A percentile compares a stretch with the other conserved stretches of the same genome.
Evolutionary conservation across 2,113 vertebrate genomes (phyloP).

Genomic region (Stegostoma tigrinum): DNA sequence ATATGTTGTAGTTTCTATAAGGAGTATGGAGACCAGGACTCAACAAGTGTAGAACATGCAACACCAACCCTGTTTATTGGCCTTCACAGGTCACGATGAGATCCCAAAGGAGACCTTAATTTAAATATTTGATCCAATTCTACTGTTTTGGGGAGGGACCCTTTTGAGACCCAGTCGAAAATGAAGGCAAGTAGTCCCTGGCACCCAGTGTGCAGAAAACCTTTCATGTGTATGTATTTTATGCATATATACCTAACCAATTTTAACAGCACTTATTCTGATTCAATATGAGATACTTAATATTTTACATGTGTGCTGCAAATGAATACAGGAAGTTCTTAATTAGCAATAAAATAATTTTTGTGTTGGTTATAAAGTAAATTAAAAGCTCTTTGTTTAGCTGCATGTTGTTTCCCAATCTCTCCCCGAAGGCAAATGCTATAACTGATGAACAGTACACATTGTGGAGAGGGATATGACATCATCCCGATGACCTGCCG

Average conservation of each 20-base stretch:
- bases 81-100: neutral
- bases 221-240: neutral
- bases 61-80: neutral
- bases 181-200: neutral
- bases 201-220: neutral
- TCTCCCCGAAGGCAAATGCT: conserved; percentile 21
- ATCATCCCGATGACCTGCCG: conserved; percentile 38
- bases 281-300: neutral
- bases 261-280: neutral
- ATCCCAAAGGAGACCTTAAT: neutral
- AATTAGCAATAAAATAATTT: neutral
- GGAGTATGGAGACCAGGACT: neutral
- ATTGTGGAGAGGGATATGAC: conserved; percentile 29
- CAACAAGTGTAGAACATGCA: neutral
- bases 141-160: neutral
- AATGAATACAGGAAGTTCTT: neutral
- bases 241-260: neutral
- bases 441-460: neutral
- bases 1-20: neutral
- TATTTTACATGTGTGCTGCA: neutral
- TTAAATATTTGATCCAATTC: neutral
- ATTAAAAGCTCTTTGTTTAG: conserved; percentile 11
- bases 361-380: neutral
- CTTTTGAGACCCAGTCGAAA: neutral
- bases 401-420: conserved; percentile 3